Evolutionary conservation across 2,113 vertebrate genomes (phyloP).

Genomic region (Cichladusa arquata): DNA sequence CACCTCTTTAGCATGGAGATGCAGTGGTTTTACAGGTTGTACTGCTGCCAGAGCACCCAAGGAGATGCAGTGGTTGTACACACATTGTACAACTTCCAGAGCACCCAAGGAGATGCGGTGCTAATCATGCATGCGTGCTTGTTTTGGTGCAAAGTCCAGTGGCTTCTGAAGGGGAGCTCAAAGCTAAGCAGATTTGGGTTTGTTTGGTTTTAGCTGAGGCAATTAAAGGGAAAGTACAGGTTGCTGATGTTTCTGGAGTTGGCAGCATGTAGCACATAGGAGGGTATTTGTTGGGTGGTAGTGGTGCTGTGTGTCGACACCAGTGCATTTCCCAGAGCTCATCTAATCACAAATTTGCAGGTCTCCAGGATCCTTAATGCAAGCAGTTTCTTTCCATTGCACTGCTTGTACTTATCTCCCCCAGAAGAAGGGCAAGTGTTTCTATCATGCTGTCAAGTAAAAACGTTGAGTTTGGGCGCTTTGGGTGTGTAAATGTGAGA

Average conservation of each 20-base stretch:
- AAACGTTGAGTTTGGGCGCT: not conserved
- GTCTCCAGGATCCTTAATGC: not conserved
- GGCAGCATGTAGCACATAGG: not conserved
- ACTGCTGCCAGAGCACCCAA: not conserved
- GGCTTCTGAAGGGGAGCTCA: constrained; percentile 14
- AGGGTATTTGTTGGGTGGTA: fast-evolving
- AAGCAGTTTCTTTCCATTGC: not conserved
- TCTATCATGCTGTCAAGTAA: not conserved
- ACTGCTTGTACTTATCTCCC: not conserved
- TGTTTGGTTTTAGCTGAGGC: not conserved
- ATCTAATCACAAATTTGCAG: not conserved
- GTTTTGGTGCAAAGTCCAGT: not conserved
- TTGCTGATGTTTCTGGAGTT: not conserved
- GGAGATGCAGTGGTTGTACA: not conserved
- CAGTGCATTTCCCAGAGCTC: not conserved
- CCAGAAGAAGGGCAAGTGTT: not conserved
- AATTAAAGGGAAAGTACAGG: not conserved
- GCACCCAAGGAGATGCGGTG: not conserved
- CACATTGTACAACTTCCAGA: not conserved
- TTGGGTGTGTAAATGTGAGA: not conserved
- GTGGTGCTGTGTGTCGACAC: not conserved
- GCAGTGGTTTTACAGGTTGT: not conserved
- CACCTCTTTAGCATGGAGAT: not conserved
- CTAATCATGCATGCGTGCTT: not conserved
- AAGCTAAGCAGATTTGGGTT: not conserved